Evolutionary conservation across 92 coral and sea anemone genomes (phyloP), one percentile per base, ranked within the genome.

Genomic region (Montipora capitata): DNA sequence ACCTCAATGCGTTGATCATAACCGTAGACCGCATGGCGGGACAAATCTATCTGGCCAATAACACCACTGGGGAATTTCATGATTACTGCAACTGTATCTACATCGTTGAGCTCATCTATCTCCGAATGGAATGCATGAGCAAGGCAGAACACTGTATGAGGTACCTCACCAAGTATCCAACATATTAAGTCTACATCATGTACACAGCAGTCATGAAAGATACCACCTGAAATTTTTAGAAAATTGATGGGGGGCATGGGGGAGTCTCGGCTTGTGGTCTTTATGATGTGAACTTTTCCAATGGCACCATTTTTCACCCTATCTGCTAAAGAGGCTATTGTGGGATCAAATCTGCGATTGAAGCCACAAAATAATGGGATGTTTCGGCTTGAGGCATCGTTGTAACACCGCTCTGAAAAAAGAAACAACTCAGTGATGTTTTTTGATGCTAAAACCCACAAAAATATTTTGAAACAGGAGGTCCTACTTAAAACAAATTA

Each of bases 321-420:
- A 56, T 79, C 86, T 41, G 79, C 79, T 18, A 97, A 84, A 10
- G 87, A 76, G 0, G 78, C 75, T 6, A 85, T 63, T 3, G 98
- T 96, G 16, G 97, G 97, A 83, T 97, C 99, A 78, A 97, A 97
- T 40, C 99, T 96, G 20, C 99, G 95, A 77, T 97, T 97, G 76
- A 92, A 97, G 45, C 97, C 94, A 81, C 99, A 97, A 16, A 92
- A 43, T 56, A 97, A 42, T 10, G 98, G 94, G 62, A 86, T 62
- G 7, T 91, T 82, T 0, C 45, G 68, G 69, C 44, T 82, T 54
- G 85, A 92, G n/a, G 99, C 99, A n/a, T 90, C 93, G 4, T 92
- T 88, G 72, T 95, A 97, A 76, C 99, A 97, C 7, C 76, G 64
- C 61, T 68, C 99, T 96, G 82, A 27, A 71, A 67, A 43, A 51